Evolutionary conservation across 2,797 vertebrate genomes (phyloP).

Genomic region (Peromyscus eremicus): DNA sequence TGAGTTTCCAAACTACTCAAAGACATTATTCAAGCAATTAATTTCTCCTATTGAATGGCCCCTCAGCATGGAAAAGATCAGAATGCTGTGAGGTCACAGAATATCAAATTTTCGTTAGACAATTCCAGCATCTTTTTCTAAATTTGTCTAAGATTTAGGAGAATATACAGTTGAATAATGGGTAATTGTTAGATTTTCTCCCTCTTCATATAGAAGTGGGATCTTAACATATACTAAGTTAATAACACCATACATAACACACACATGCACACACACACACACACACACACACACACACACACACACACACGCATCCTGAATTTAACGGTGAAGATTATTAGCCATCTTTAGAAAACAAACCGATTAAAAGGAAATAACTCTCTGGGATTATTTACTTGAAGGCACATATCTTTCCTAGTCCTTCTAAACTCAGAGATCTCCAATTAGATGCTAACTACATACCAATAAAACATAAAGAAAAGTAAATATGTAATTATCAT

Average conservation of each 20-base stretch:
- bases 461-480: not conserved
- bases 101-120: not conserved
- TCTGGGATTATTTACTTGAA: conserved; percentile 31
- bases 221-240: not conserved
- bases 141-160: not conserved
- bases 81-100: not conserved
- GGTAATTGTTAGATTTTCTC: not conserved
- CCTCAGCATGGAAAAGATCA: not conserved
- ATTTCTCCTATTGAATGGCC: not conserved
- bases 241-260: not conserved
- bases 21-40: conserved; percentile 7
- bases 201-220: not conserved
- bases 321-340: conserved; percentile 3
- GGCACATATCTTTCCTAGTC: not conserved
- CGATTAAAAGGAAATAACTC: conserved; percentile 47
- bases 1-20: conserved; percentile 40
- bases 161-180: not conserved
- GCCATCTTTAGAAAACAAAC: not conserved
- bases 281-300: not conserved
- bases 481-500: conserved; percentile 15
- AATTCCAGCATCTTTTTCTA: conserved; percentile 25
- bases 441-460: not conserved
- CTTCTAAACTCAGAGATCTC: not conserved
- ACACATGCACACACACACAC: not conserved
- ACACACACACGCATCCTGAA: not conserved